Conservation (phyloP, 2,113 vertebrate species). For the Anthoscopus minutus region DNA sequence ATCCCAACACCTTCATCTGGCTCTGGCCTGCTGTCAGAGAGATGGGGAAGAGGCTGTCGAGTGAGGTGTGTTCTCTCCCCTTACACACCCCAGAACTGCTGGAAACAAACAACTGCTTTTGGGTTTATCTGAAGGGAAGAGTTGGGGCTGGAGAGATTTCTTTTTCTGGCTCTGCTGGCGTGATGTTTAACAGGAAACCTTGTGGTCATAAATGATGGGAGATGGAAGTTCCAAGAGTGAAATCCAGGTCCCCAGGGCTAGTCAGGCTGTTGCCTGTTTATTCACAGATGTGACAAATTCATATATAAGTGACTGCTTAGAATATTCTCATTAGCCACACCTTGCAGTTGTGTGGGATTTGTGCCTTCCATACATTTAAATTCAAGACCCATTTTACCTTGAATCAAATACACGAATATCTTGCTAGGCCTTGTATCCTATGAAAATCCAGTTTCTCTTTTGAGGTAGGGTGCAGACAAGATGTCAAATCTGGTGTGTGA, state of each 20-base stretch:
- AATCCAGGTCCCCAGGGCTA: neutral
- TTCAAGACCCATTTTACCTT: neutral
- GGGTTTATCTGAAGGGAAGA: neutral
- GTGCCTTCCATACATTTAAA: neutral
- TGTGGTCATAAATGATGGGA: neutral
- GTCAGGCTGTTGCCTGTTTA: neutral
- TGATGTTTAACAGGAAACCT: neutral
- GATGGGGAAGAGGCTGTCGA: neutral
- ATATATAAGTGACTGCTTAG: neutral
- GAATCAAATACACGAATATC: neutral
- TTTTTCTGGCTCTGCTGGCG: neutral
- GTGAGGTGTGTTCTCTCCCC: neutral
- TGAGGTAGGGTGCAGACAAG: neutral
- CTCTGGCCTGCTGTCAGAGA: neutral
- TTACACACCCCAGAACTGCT: neutral
- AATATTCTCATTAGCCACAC: neutral
- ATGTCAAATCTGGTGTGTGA: neutral
- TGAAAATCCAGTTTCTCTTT: neutral
- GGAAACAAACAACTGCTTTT: neutral
- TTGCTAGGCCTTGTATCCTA: neutral
- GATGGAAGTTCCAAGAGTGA: neutral
- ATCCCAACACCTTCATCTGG: neutral
- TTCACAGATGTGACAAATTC: neutral
- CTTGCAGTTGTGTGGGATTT: neutral
- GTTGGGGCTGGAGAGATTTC: neutral